These are phyloP conservation scores for Chloroceryle inda DNA, from an alignment of 2,797 vertebrate genomes.

Conservation along the genomic window DNA sequence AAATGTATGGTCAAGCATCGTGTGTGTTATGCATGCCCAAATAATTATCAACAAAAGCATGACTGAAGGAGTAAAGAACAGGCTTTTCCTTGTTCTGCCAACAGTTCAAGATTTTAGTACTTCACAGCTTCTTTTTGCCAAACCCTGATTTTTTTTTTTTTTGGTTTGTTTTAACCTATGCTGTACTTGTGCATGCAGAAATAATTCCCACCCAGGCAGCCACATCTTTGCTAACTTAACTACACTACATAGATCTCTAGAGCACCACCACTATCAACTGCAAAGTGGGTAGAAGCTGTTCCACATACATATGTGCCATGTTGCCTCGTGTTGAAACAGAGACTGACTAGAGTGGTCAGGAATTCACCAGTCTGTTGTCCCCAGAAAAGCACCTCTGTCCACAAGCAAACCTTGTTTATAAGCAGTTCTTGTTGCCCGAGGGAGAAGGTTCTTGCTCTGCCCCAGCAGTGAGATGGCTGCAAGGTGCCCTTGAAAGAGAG, in stretches of 20 bases:
- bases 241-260: background rate
- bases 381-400: background rate
- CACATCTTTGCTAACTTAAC: background rate
- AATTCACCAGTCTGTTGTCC: background rate
- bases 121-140: background rate
- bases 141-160: background rate
- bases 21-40: background rate
- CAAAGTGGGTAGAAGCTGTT: background rate
- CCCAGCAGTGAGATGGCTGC: background rate
- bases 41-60: background rate
- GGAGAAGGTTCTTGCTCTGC: background rate
- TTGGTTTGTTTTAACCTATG: background rate
- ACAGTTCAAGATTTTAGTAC: background rate
- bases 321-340: background rate
- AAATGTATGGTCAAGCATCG: background rate
- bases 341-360: background rate
- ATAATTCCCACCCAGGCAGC: background rate
- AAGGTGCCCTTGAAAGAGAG: background rate
- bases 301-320: rapidly evolving
- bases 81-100: background rate
- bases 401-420: background rate
- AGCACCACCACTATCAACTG: background rate
- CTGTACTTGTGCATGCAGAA: background rate
- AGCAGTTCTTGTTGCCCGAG: background rate
- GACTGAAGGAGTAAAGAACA: background rate